Evolutionary conservation across 1,140 invertebrate species (phyloP), one percentile per base, ranked within the genome.

Genomic region (Aphaenogaster rudis): DNA sequence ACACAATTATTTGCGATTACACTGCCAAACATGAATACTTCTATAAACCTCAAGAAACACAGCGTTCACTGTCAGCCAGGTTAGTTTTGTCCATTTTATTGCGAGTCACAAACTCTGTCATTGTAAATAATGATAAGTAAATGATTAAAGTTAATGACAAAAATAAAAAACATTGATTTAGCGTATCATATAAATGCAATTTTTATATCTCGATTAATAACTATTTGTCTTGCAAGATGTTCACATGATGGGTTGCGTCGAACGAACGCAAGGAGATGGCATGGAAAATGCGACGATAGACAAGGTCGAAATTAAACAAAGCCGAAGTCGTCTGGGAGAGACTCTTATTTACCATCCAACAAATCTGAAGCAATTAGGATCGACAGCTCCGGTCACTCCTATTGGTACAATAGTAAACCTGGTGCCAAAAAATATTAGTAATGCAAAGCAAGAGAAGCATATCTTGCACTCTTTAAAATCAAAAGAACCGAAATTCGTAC

Each of bases 401-500:
- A 94, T 90, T 45, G 96, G 95, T 21, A 95, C 94, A 88, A 96
- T 96, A 88, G 92, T 96, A 28, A 95, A 96, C 79, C 89, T 96
- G 52, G 89, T 94, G 48, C 95, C 95, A 71, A 94, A 93, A 45
- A 93, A 90, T 74, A 91, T 94, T n/a, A 93, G 77, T 39, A 91
- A 93, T 72, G 79, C 88, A 28, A 95, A 94, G 91, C 95, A 94
- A 71, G 93, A 95, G 82, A 95, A 92, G 84, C 93, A 93, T 50
- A 92, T 95, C 63, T 80, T 95, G 2, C 92, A 91, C 88, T 93
- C 94, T 2, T 90, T 96, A 28, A 97, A 97, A 93, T 96, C 96
- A 0, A 98, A 97, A 91, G 97, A 97, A 91, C 97, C 98, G 1
- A 98, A 98, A 93, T 98, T 98, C 95, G 96, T 99, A 33, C 98